Conservation (phyloP, 2,797 vertebrate genomes). For the Malacoraja senta region DNA sequence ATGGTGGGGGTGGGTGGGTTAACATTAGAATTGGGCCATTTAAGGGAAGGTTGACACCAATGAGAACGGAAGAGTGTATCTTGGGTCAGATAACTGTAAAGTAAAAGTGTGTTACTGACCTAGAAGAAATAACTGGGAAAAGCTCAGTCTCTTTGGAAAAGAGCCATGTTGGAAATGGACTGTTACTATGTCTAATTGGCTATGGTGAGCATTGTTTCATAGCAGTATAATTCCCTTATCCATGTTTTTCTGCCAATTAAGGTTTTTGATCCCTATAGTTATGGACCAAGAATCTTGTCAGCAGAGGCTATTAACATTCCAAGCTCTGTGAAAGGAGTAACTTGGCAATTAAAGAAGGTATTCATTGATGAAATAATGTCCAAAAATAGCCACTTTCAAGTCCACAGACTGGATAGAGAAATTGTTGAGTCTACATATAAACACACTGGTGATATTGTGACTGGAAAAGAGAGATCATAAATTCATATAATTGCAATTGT, state of each 20-base stretch:
- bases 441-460: background rate
- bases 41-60: conserved; percentile 62
- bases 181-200: background rate
- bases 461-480: background rate
- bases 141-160: background rate
- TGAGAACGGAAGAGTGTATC: conserved; percentile 67
- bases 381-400: conserved; percentile 22
- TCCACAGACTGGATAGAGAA: background rate
- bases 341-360: background rate
- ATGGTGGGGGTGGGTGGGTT: background rate
- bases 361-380: background rate
- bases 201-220: background rate
- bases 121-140: conserved; percentile 56
- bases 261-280: background rate
- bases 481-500: background rate
- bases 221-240: background rate
- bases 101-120: conserved; percentile 66
- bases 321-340: background rate
- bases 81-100: conserved; percentile 71
- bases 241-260: background rate
- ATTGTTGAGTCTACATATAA: background rate
- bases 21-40: background rate
- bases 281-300: background rate
- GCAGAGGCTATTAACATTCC: background rate
- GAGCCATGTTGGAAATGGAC: background rate